A percentile compares a stretch with the other conserved stretches of the same genome.
Evolutionary conservation across 2,113 vertebrate species (phyloP).

Genomic region (Plestiodon gilberti): DNA sequence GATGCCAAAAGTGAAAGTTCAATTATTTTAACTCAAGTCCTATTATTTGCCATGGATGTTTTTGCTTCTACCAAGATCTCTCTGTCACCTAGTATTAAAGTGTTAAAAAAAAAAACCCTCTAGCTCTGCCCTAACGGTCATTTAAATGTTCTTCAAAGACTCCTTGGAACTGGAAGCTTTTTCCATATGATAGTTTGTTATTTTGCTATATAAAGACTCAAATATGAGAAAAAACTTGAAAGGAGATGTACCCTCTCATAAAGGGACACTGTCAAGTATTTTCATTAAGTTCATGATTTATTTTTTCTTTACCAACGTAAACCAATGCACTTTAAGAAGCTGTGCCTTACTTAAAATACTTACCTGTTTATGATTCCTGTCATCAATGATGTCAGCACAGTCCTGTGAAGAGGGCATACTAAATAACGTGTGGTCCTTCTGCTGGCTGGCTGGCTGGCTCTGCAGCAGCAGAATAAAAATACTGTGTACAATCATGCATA

Average conservation of each 20-base stretch:
- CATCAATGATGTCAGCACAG: constrained; percentile 39
- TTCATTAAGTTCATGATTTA: constrained; percentile 2
- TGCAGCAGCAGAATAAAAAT: constrained; percentile 55
- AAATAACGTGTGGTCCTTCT: constrained; percentile 49
- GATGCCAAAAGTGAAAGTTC: neutral
- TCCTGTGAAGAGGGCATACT: constrained; percentile 45
- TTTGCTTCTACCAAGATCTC: neutral
- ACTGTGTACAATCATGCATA: neutral
- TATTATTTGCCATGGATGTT: neutral
- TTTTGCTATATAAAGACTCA: neutral
- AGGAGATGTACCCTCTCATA: neutral
- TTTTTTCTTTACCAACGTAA: neutral
- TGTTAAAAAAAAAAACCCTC: neutral
- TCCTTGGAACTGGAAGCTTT: too few species aligned
- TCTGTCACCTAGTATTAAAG: neutral
- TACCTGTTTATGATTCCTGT: constrained; percentile 35
- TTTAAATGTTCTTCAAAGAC: too few species aligned
- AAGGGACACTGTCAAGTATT: constrained; percentile 47
- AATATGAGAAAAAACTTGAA: neutral
- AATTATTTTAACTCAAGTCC: neutral
- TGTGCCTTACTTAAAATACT: constrained; percentile 32
- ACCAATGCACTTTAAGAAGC: neutral
- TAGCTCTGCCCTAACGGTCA: too few species aligned
- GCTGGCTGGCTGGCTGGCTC: constrained; percentile 52
- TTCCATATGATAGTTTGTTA: too few species aligned